These are phyloP conservation scores for Urocitellus parryii DNA, from an alignment of 2,113 vertebrate species.

Conservation along the genomic window DNA sequence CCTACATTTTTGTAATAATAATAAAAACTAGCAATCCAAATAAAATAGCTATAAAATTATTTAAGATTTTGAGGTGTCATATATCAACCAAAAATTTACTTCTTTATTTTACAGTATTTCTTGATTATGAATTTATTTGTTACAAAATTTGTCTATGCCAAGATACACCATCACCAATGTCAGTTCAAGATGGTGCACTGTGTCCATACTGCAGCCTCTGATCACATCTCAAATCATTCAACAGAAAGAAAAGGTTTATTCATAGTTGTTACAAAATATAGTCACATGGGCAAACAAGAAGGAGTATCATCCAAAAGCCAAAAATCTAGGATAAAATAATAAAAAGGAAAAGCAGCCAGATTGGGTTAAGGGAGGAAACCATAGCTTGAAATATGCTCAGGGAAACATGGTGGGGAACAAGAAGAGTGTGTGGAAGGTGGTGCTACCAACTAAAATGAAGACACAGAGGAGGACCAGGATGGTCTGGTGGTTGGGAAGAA, in stretches of 20 bases:
- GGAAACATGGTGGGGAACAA: background rate
- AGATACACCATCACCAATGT: background rate
- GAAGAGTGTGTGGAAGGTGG: background rate
- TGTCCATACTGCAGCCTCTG: background rate
- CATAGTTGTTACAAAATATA: background rate
- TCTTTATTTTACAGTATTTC: background rate
- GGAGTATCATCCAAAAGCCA: background rate
- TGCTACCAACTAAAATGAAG: background rate
- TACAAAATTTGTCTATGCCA: background rate
- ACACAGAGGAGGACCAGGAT: background rate
- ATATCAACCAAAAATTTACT: background rate
- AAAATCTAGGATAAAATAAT: background rate
- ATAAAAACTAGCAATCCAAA: background rate
- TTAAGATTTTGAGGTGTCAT: background rate
- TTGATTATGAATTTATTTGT: background rate
- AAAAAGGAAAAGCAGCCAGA: background rate
- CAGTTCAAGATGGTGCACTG: background rate
- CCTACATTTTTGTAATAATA: slow-evolving; percentile 3
- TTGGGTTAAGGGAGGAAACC: background rate
- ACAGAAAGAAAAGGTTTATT: background rate
- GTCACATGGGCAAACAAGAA: background rate
- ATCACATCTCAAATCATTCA: background rate
- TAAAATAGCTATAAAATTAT: slow-evolving; percentile 22
- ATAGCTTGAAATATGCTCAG: background rate
- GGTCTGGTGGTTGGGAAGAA: background rate